phyloP scores from a whole-genome alignment of 2,888 invertebrate genomes.

The Eumacrocentrus americanus region DNA sequence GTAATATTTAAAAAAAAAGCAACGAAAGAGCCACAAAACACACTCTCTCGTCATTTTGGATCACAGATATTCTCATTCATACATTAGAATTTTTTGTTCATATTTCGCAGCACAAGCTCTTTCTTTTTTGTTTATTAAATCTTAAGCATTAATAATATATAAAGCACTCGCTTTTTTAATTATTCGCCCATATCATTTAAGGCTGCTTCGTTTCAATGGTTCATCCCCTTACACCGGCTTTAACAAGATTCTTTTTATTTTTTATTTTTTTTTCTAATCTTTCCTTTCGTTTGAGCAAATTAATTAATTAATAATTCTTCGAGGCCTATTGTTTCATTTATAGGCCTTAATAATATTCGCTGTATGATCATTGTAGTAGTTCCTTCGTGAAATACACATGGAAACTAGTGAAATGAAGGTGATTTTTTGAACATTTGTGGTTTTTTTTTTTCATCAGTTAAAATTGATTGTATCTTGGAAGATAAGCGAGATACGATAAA shows the following conservation, averaged over 20 bases:
- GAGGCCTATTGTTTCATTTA: not conserved
- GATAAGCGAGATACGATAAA: no score
- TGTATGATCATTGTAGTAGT: not conserved
- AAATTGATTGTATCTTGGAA: no score
- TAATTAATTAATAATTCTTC: not conserved
- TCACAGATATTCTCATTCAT: slow-evolving; percentile 7
- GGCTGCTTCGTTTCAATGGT: not conserved
- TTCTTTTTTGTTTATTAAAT: not conserved
- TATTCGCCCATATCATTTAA: not conserved
- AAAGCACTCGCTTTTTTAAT: not conserved
- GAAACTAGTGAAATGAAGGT: not conserved
- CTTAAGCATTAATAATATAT: not conserved
- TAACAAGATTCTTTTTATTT: not conserved
- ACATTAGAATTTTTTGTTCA: not conserved
- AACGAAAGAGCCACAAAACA: slow-evolving; percentile 1
- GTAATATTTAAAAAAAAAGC: not conserved
- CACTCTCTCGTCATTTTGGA: not conserved
- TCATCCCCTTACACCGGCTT: not conserved
- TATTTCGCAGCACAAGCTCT: not conserved
- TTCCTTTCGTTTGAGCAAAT: not conserved
- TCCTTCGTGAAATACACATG: not conserved
- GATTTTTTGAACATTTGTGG: no score
- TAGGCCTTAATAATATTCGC: not conserved
- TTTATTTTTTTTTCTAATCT: not conserved
- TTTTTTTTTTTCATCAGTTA: no score